Base-by-base conservation (phyloP, 2,888 invertebrate genomes). In the Maniola hyperantus region DNA sequence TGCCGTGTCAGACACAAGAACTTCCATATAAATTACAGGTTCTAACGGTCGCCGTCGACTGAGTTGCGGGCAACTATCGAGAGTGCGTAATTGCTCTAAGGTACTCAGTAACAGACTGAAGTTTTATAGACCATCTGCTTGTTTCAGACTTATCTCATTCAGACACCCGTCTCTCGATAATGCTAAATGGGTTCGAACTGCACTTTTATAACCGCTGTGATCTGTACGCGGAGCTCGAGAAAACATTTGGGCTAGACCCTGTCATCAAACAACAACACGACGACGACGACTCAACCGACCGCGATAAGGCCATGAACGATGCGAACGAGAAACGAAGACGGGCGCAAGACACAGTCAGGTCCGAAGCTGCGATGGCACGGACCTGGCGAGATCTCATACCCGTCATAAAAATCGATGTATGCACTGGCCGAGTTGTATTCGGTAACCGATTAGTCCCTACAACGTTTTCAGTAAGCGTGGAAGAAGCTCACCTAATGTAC, bases 381-480 rank as follows among this genome's bases (percentile, higher is more conserved):
- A 97, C 97, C 2, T 99, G 99, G 99, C 93, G 99, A 72, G 98
- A 99, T 91, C 94, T 99, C 73, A 97, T 99, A 80, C 99, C 99
- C 44, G 98, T 99, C 64, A 98, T 98, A 70, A 99, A 99, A 93
- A 94, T 98, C 73, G 99, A 99, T 83, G 95, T 99, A 61, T 97
- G 97, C 75, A 96, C 97, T 42, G 98, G 98, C 58, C 95, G 98
- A 71, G 93, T 99, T 72, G 97, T 99, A 6, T 98, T 99, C 87
- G 99, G 99, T 42, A 99, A 99, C 90, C 95, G 97, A 70, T 91
- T 98, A 71, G 96, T 99, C 33, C 99, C 99, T 0, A 98, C 98
- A 15, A 98, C 98, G 0, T 91, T 99, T 65, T 97, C 97, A 18
- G 95, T 98, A 77, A 97, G 96, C 66, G 96, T 98, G 60, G 99